Evolutionary conservation across 2,888 invertebrate species (phyloP), one percentile per base, ranked within the genome.

Genomic region (Stenoptilia bipunctidactyla): DNA sequence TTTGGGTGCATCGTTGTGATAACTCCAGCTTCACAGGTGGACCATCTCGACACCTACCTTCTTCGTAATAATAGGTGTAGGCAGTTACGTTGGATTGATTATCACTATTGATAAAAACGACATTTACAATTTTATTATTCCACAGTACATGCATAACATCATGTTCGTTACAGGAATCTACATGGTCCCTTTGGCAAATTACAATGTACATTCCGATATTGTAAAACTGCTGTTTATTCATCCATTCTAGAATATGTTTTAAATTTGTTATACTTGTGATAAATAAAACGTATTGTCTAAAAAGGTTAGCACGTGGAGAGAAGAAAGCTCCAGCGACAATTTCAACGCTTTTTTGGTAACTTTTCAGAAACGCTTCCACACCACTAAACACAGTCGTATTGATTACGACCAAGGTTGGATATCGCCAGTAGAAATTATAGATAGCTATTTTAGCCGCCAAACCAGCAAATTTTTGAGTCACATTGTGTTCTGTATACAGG

Each of bases 201-300:
- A 76, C 50, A 12, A 79, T 61, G 44, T 58, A 70, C 44, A 61
- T 66, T 0, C 74, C 74, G 1, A 66, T 69, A 41, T 69, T 77
- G 44, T 72, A 67, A 37, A 69, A 68, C 41, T 58, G 42, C 37
- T 60, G 52, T 5, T 43, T 41, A 15, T 48, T 47, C 54, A 72
- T 57, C 55, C 61, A 61, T 14, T 55, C 41, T 9, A 80, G 45
- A 41, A 63, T 53, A n/a, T 49, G 34, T 38, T 45, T 46, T 13
- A 77, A 53, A 33, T 61, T 50, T 12, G 41, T 39, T 10, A 66
- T 25, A 39, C 58, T 56, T 15, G 46, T 47, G 13, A 59, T 65
- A 42, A 79, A 72, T 33, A 77, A 20, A 5, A 77, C 61, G 40
- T 56, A 68, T 43, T 80, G 79, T 13, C 43, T 51, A 0, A 58